Conservation (phyloP, 2,797 vertebrate species). For the Semaprochilodus insignis region DNA sequence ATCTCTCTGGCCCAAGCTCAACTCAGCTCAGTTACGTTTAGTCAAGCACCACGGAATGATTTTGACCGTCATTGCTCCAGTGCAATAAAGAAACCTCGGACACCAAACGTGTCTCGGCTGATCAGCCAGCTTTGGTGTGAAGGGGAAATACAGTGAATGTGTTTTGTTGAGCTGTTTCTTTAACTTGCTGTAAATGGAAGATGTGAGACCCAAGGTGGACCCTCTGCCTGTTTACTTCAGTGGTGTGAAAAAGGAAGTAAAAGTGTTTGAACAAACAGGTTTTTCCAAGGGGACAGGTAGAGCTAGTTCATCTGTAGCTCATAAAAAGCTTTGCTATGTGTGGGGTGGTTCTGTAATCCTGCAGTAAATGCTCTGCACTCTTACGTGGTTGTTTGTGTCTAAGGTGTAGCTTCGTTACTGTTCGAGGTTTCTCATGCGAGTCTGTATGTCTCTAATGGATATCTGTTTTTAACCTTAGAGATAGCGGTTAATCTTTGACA, state of each 20-base stretch:
- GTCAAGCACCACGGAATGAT: too few species aligned
- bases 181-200: neutral
- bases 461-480: neutral
- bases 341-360: conserved; percentile 12
- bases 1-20: too few species aligned
- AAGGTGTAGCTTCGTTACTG: neutral
- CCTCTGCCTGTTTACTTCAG: conserved; percentile 27
- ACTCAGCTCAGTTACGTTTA: too few species aligned
- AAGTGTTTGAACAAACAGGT: conserved; percentile 47
- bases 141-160: neutral
- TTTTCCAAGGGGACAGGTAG: conserved; percentile 55
- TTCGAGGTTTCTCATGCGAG: neutral
- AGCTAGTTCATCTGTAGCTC: conserved; percentile 48
- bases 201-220: conserved; percentile 20
- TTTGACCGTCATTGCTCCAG: too few species aligned
- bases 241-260: conserved; percentile 35
- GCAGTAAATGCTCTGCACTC: neutral
- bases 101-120: too few species aligned
- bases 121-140: neutral
- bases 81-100: too few species aligned
- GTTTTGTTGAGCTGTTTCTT: neutral
- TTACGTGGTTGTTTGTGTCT: neutral
- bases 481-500: conserved; percentile 39
- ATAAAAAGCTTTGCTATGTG: conserved; percentile 13
- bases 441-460: neutral